Evolutionary conservation across 2,113 vertebrate genomes (phyloP), one percentile per base, ranked within the genome.

Genomic region (Sinocyclocheilus grahami): DNA sequence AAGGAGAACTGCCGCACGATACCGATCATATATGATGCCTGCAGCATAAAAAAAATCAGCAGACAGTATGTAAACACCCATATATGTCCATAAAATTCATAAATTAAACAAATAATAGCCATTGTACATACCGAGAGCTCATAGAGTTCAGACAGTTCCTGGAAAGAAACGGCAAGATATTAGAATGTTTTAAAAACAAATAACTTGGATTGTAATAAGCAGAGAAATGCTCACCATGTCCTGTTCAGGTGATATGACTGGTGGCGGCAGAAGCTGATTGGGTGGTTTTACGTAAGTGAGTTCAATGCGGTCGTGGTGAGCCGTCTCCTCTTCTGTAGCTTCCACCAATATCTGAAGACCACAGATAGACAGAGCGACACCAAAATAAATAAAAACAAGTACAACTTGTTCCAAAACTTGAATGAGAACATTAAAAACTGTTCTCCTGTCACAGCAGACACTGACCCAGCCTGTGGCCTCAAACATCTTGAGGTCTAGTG

Each of bases 401-500:
- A 53, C 5, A 30, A 30, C 30, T 55, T 37, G 84, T 69, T 82
- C 14, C n/a, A 65, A 27, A 37, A 77, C 5, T n/a, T 20, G 12
- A 65, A 65, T 13, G 14, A 58, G n/a, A 22, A 58, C 0, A 22
- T 30, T 13, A 10, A 8, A 42, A 55, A 22, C 18, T 5, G 37
- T 72, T 12, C 69, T 72, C 37, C 20, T 12, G n/a, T 83, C 18
- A 12, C 37, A 76, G 62, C 16, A 77, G 16, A 39, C 30, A 39
- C 78, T 39, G 24, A 99, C 98, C 98, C 98, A 99, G 93, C 97
- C 97, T 79, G 96, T 98, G 90, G 98, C 97, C 93, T 98, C 97
- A 91, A 99, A 98, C 97, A 99, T 99, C 95, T 99, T 99, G 88
- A 99, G 94, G 93, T 99, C 98, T 65, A 99, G 96, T 0, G 98